Conservation (phyloP, 2,888 invertebrate species). For the Heterodera filipjevi region DNA sequence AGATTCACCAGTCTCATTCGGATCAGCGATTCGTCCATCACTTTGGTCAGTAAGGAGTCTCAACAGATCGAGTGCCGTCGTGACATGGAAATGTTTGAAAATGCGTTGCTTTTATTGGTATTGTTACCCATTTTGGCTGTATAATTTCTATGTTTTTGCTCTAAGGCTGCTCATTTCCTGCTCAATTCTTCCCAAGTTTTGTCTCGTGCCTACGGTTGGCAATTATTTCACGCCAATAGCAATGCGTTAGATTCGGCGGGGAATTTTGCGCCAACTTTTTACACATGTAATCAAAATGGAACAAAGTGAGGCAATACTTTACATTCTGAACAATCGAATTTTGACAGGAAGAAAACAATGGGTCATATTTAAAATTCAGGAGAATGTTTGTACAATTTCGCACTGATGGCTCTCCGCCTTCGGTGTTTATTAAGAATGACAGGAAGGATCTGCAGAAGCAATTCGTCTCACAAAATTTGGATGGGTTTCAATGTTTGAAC, state of each 20-base stretch:
- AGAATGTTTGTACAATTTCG: conserved; percentile 50
- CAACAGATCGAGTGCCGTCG: conserved; percentile 51
- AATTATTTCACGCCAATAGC: conserved; percentile 52
- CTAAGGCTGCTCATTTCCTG: conserved; percentile 40
- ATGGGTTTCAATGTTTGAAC: conserved; percentile 45
- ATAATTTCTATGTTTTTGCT: not conserved
- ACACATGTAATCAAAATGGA: conserved; percentile 48
- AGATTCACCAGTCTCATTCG: conserved; percentile 48
- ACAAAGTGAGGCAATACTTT: conserved; percentile 48
- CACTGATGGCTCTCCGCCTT: conserved; percentile 32
- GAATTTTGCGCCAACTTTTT: conserved; percentile 52
- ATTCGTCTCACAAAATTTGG: conserved; percentile 2
- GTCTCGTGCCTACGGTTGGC: conserved; percentile 35
- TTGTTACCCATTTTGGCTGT: not conserved
- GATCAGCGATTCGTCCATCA: conserved; percentile 41
- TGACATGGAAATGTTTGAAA: conserved; percentile 37
- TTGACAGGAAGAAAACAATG: conserved; percentile 42
- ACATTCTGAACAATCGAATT: too few species aligned
- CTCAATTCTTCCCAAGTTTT: conserved; percentile 33
- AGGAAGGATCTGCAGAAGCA: conserved; percentile 16
- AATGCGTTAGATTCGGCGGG: conserved; percentile 51
- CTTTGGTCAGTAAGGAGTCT: conserved; percentile 50
- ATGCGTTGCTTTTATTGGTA: conserved; percentile 32
- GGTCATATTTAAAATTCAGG: conserved; percentile 33
- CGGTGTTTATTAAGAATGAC: conserved; percentile 32